Evolutionary conservation across 1,140 invertebrate genomes (phyloP).

Genomic region (Dreissena polymorpha): DNA sequence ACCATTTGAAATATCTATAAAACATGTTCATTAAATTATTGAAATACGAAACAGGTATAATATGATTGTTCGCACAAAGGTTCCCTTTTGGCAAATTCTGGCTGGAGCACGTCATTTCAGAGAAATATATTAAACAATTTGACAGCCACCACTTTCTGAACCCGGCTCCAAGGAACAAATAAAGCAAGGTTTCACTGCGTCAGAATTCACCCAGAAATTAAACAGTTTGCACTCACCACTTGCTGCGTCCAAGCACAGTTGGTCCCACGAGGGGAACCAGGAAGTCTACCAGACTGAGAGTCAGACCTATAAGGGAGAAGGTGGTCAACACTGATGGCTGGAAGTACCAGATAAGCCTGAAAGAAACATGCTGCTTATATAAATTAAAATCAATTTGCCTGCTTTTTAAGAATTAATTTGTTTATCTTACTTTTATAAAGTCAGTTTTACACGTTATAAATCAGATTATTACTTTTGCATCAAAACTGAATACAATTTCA

Average conservation of each 20-base stretch:
- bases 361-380: background rate
- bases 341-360: conserved; percentile 87
- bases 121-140: too few relatives aligned
- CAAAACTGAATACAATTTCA: background rate
- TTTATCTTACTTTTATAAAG: background rate
- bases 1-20: too few relatives aligned
- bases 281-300: conserved; percentile 88
- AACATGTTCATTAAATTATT: too few relatives aligned
- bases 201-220: too few relatives aligned
- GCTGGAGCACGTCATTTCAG: too few relatives aligned
- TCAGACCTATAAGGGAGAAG: conserved; percentile 86
- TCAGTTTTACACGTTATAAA: background rate
- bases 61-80: too few relatives aligned
- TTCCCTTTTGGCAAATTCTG: too few relatives aligned
- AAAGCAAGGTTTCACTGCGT: too few relatives aligned
- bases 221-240: conserved; percentile 82
- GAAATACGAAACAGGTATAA: too few relatives aligned
- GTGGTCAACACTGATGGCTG: conserved; percentile 90
- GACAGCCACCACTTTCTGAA: too few relatives aligned
- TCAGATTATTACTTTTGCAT: background rate
- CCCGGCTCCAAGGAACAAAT: too few relatives aligned
- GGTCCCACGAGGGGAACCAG: conserved; percentile 87
- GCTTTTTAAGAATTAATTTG: too few relatives aligned
- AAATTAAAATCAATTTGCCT: background rate
- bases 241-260: conserved; percentile 83